Evolutionary conservation across 2,888 invertebrate species (phyloP), one percentile per base, ranked within the genome.

Genomic region (Pyrocoelia pectoralis): DNA sequence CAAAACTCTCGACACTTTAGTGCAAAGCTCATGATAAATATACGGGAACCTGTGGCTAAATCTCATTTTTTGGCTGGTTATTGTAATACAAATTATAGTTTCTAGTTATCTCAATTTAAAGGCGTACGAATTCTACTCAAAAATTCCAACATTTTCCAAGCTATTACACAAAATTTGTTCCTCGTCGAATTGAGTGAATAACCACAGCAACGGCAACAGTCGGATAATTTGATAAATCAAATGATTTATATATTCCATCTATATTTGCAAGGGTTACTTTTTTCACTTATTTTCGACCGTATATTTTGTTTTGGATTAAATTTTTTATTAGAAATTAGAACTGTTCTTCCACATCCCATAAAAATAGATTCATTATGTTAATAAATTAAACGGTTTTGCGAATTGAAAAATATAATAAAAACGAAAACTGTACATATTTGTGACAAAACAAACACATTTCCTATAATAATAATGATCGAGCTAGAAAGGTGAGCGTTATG

Each of bases 151-250:
- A 8, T n/a, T 33, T 33, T 33, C 33, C 33, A 33, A 33, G 33
- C 33, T 33, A 33, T 33, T 33, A 33, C 33, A 8, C 8, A 33
- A 33, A 33, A 10, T 33, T 8, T 33, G 33, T n/a, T 6, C 8
- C 33, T 33, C 8, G 10, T 33, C n/a, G 33, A 33, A 33, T 33
- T 33, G 33, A 8, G 8, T 8, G 33, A 43, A 72, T 73, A 76
- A 76, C 74, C 71, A 71, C 60, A 67, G 70, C 74, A 73, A 70
- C 72, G 74, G 57, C 67, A 71, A 70, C 72, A 72, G 65, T 64
- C 66, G 73, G 72, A 71, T 74, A 73, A 76, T 75, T 75, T 74
- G 73, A 74, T 74, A 75, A 76, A 74, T 73, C 67, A 70, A 67
- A 72, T 74, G 75, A 76, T 76, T 76, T 76, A 75, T 76, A 74